Percentiles rank a stretch among this genome's conserved stretches.
Conservation (phyloP, 1,140 invertebrate genomes). For the Drosophila gunungcola region DNA sequence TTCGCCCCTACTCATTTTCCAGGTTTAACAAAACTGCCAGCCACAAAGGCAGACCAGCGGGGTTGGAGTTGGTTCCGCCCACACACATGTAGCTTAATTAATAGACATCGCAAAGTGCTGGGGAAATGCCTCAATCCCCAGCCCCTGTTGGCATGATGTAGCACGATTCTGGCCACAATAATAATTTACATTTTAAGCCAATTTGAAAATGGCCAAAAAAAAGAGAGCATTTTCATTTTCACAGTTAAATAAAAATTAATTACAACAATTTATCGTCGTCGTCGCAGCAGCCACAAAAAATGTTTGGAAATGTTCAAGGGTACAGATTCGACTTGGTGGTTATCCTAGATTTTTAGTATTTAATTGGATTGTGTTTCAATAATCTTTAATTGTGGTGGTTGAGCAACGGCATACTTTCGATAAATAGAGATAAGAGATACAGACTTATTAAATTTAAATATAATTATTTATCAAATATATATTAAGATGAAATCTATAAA, state of each 20-base stretch:
- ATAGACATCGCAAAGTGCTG: constrained; percentile 74
- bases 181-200: constrained; percentile 83
- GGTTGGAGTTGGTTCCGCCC: constrained; percentile 2
- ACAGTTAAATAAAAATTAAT: constrained; percentile 83
- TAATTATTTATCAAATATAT: too few species aligned
- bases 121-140: constrained; percentile 34
- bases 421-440: too few species aligned
- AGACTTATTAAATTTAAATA: too few species aligned
- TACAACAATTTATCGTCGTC: constrained; percentile 82
- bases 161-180: constrained; percentile 74
- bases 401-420: too few species aligned
- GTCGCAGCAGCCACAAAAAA: constrained; percentile 58
- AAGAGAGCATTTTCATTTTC: constrained; percentile 72
- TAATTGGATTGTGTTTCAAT: too few species aligned
- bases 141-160: constrained; percentile 55
- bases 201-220: constrained; percentile 70
- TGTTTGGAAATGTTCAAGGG: background rate
- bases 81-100: constrained; percentile 69
- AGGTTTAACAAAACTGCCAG: constrained; percentile 49
- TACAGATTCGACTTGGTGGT: background rate
- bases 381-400: too few species aligned
- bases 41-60: constrained; percentile 26
- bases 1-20: constrained; percentile 18
- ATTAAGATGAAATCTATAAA: too few species aligned
- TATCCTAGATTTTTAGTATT: background rate